Base-by-base conservation (phyloP, 2,113 vertebrate species). In the Conger conger region DNA sequence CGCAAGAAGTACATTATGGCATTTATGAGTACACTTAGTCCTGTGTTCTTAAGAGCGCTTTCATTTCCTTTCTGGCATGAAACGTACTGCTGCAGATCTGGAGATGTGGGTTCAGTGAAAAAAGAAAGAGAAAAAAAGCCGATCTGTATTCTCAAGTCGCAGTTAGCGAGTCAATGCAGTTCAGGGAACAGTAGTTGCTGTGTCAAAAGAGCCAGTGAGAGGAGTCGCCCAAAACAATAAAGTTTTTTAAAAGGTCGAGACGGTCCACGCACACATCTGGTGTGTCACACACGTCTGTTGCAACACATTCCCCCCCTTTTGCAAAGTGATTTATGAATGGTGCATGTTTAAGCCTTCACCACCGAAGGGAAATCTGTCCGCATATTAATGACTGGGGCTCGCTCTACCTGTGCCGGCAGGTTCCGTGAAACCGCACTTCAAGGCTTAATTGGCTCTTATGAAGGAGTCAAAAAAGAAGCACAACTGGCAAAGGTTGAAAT, bases 381-480 rank as follows among this genome's bases (percentile, higher is more conserved):
- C 42, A 54, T 27, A 35, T 45, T 73, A 78, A 79, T 54, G 83
- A 40, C 63, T 45, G 76, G 0, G 33, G 76, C 45, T 84, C 45
- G 13, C 30, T 73, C 37, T 54, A 83, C 81, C 79, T 83, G 76
- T 76, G 33, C 81, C 79, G 85, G 85, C 85, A 86, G 77, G 73
- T 79, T 86, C 36, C 81, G 79, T 54, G 16, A 83, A 79, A 84
- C 83, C 83, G 38, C 76, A 57, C 36, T 78, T 78, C 73, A 54
- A 36, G 45, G 33, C 77, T 84, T 54, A 78, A 84, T 38, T 16
- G 82, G 42, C 76, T 38, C 33, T 73, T 57, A 53, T 38, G 45
- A 76, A 37, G 83, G 73, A 84, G 53, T 84, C 16, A 84, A 38
- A 30, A 27, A 83, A 27, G 38, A 63, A 38, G 68, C 60, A 16